Percentiles rank a stretch among this genome's conserved stretches.
Evolutionary conservation across 2,797 vertebrate genomes (phyloP).

Genomic region (Mycteria americana): DNA sequence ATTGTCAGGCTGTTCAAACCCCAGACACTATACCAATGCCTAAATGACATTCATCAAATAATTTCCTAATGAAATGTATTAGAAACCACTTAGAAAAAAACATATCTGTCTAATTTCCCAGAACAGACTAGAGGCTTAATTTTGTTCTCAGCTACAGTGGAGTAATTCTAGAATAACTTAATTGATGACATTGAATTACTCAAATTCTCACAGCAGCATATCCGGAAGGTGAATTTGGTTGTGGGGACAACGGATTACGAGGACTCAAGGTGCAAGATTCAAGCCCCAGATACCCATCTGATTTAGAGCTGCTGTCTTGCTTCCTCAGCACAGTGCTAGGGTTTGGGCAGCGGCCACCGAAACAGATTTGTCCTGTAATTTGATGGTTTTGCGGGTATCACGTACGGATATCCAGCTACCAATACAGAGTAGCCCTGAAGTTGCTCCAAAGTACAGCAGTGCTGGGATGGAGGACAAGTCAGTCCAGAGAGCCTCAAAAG

Average conservation of each 20-base stretch:
- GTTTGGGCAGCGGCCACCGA: not conserved
- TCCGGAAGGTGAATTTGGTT: conserved; percentile 26
- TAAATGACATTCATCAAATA: conserved; percentile 47
- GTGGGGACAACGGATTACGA: not conserved
- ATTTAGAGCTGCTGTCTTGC: not conserved
- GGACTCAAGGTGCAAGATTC: not conserved
- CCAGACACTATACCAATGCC: not conserved
- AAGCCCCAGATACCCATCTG: not conserved
- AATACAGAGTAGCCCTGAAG: not conserved
- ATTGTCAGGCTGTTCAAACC: conserved; percentile 13
- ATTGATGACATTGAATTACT: conserved; percentile 44
- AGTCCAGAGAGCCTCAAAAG: not conserved
- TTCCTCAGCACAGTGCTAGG: not conserved
- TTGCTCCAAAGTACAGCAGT: not conserved
- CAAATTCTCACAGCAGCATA: conserved; percentile 1
- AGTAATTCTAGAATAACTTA: conserved; percentile 55
- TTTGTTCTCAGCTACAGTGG: conserved; percentile 41
- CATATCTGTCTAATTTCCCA: conserved; percentile 53
- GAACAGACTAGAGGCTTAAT: conserved; percentile 52
- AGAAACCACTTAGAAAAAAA: conserved; percentile 48
- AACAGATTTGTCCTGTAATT: not conserved
- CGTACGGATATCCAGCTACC: not conserved
- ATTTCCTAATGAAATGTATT: conserved; percentile 49
- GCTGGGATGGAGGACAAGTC: not conserved
- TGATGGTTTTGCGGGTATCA: not conserved